phyloP scores from a whole-genome alignment of 2,888 invertebrate species.

The Automeris io region DNA sequence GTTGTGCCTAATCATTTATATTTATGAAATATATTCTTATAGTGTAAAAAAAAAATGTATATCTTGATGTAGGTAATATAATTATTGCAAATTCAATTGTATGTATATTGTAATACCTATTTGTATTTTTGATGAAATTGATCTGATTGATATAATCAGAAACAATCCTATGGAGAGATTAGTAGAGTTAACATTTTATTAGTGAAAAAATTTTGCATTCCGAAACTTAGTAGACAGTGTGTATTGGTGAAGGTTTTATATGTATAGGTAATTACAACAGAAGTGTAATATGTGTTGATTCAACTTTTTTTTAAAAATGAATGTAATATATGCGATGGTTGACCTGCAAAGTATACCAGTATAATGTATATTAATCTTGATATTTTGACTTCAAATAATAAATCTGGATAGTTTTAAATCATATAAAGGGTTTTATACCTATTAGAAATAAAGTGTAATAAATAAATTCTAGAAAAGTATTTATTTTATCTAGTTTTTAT shows the following conservation, averaged over 20 bases:
- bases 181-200: neutral
- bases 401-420: neutral
- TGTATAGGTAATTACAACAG: neutral
- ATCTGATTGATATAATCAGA: no score
- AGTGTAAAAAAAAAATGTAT: no score
- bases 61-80: no score
- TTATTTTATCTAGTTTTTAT: neutral
- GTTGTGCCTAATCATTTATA: no score
- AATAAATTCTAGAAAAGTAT: neutral
- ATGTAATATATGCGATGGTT: neutral
- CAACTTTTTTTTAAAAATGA: neutral
- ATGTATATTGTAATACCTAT: no score
- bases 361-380: no score
- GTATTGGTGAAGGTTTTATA: slow-evolving; percentile 2
- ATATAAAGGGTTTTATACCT: neutral
- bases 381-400: no score
- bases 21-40: no score
- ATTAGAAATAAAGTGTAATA: neutral
- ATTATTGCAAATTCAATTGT: no score
- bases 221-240: neutral
- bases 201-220: slow-evolving; percentile 2
- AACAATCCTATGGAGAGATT: no score
- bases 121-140: no score
- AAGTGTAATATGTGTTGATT: neutral
- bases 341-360: neutral